Evolutionary conservation across 2,113 vertebrate genomes (phyloP), one percentile per base, ranked within the genome.

Genomic region (Zootoca vivipara): DNA sequence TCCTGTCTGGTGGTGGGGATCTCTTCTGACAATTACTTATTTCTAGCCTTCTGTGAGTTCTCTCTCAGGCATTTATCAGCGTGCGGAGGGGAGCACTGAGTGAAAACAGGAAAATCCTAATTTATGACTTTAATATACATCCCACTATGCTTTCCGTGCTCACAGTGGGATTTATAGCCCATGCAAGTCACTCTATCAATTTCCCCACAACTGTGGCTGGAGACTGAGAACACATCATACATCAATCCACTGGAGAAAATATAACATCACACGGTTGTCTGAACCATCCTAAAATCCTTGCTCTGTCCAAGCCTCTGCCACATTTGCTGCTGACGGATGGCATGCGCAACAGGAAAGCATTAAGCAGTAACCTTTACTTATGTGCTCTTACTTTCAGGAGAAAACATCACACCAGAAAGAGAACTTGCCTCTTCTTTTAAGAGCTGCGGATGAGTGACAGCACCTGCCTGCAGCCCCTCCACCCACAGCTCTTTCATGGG

Each of bases 21-120:
- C 73, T 88, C 38, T 79, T 91, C 86, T 70, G 16, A 10, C 91
- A 72, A 22, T 62, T 2, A 5, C 88, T 92, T 87, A 0, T 85
- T 8, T 82, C 24, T 30, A 28, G 24, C 15, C 15, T 88, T 38
- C 15, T 0, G 0, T 7, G 82, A 6, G 13, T 75, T 73, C 90
- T 83, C 2, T 52, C 64, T 33, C 28, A 92, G 83, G 40, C 42
- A 90, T 74, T 90, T 93, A 86, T 93, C 82, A 81, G 62, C 2
- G 86, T 79, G 80, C 74, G 87, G 91, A 89, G n/a, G 18, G 77
- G 26, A 90, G 9, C 69, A 87, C 46, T 74, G 74, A 90, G 62
- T 87, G 79, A 93, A 94, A 95, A 92, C 79, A 93, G 73, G 91
- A 70, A 89, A 93, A 87, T 28, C 20, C 15, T 88, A 90, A 93